Evolutionary conservation across 2,797 vertebrate genomes (phyloP), one percentile per base, ranked within the genome.

Genomic region (Catostomus latipinnis): DNA sequence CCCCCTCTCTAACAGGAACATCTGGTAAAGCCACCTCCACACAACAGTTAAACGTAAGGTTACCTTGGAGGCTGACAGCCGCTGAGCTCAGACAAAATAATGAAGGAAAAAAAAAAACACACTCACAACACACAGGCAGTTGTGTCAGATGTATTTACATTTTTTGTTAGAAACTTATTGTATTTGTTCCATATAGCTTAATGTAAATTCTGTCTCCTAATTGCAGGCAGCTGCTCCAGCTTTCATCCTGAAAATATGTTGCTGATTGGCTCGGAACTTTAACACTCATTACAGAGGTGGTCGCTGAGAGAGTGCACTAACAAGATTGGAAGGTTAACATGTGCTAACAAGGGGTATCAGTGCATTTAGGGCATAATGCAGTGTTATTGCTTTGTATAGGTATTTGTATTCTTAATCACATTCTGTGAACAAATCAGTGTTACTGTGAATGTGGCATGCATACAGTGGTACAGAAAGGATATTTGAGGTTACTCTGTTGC

Each of bases 1-100:
- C 91, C 93, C 89, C 89, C 91, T 89, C 87, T 90, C 87, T 34
- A 88, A 82, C 53, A 87, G 83, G 88, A 93, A 92, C 93, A 93
- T 92, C 92, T 93, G 92, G 90, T 86, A 80, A 82, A 81, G 87
- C 89, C 91, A 91, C 90, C 90, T 78, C 60, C 74, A 1, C 74
- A 76, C 82, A 78, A 92, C 86, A 83, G 88, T 87, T 92, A 92
- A 92, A 91, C 87, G 91, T 91, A 89, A 87, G 86, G 89, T 88
- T 87, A 86, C 88, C 91, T 90, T 90, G 86, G 89, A 90, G 89
- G 81, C 89, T 91, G 92, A 91, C 91, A 90, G 89, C 90, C 90
- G 88, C 89, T 88, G 90, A 90, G 89, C 89, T 90, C 89, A 66
- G 60, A 68, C 50, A 60, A 75, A 34, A 82, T 3, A 22, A 22